Conservation (phyloP, 2,888 invertebrate species). For the Archips xylosteana region DNA sequence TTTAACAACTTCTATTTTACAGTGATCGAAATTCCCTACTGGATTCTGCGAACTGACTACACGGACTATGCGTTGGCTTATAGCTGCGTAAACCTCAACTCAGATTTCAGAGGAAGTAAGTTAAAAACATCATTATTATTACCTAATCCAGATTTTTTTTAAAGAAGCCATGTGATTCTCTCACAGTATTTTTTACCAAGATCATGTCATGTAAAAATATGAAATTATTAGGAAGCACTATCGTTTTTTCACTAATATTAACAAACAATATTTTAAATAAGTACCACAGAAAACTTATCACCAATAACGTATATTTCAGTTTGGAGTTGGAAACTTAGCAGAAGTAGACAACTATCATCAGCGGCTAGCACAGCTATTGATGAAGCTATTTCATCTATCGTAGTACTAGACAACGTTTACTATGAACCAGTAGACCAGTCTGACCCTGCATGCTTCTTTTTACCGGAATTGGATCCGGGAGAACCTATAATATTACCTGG, state of each 20-base stretch:
- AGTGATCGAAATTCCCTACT: constrained; percentile 56
- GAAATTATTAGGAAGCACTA: too few species aligned
- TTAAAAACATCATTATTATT: constrained; percentile 20
- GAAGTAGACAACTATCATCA: constrained; percentile 53
- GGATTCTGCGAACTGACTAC: constrained; percentile 60
- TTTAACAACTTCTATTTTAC: constrained; percentile 31
- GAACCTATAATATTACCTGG: constrained; percentile 66
- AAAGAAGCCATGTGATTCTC: too few species aligned
- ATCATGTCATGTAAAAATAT: too few species aligned
- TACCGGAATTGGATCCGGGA: constrained; percentile 63
- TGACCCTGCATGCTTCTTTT: constrained; percentile 66
- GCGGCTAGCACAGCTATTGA: constrained; percentile 55
- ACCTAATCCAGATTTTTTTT: too few species aligned
- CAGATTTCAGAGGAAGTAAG: constrained; percentile 67
- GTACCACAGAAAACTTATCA: too few species aligned
- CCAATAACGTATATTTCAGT: constrained; percentile 55
- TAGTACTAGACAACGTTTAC: constrained; percentile 62
- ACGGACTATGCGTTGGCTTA: constrained; percentile 57
- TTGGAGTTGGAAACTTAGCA: constrained; percentile 76
- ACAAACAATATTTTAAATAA: too few species aligned
- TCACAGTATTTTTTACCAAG: too few species aligned
- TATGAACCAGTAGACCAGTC: constrained; percentile 66
- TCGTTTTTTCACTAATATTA: too few species aligned
- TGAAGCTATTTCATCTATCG: constrained; percentile 52
- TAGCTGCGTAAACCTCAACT: constrained; percentile 55